A percentile compares a stretch with the other conserved stretches of the same genome.
Conservation (phyloP, 2,113 vertebrate species). For the Crotalus viridis region DNA sequence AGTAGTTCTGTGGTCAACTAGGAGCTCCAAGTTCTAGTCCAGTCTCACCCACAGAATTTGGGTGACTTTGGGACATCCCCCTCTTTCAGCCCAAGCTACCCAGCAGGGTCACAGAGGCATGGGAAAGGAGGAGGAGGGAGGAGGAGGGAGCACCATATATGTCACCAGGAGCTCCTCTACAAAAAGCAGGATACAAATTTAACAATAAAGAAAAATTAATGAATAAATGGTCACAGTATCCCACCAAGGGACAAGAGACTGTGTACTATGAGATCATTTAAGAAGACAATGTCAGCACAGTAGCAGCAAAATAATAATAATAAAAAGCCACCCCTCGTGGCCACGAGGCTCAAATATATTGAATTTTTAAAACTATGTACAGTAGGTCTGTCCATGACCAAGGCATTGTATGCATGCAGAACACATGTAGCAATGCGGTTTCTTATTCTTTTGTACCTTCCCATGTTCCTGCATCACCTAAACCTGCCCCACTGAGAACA, state of each 20-base stretch:
- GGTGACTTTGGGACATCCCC: too few species aligned
- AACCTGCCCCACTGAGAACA: not conserved
- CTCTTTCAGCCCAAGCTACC: too few species aligned
- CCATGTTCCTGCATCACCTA: not conserved
- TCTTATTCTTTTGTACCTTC: not conserved
- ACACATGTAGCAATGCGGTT: not conserved
- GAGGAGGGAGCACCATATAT: too few species aligned
- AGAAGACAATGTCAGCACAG: not conserved
- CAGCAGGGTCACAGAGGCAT: too few species aligned
- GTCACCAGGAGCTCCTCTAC: too few species aligned
- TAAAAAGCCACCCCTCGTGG: not conserved
- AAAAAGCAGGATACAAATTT: too few species aligned
- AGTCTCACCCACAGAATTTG: too few species aligned
- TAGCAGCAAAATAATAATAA: not conserved
- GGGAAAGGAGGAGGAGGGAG: too few species aligned
- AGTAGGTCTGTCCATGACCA: not conserved
- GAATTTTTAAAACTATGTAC: not conserved
- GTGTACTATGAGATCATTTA: not conserved
- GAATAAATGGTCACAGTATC: not conserved
- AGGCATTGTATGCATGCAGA: not conserved
- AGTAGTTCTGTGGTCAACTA: too few species aligned
- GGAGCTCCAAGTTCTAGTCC: too few species aligned
- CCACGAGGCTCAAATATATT: not conserved
- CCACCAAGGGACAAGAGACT: not conserved
- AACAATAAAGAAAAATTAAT: too few species aligned